Percentiles rank a stretch among this genome's conserved stretches.
phyloP scores from a whole-genome alignment of 2,888 invertebrate genomes.

The Cylloceria caligata region DNA sequence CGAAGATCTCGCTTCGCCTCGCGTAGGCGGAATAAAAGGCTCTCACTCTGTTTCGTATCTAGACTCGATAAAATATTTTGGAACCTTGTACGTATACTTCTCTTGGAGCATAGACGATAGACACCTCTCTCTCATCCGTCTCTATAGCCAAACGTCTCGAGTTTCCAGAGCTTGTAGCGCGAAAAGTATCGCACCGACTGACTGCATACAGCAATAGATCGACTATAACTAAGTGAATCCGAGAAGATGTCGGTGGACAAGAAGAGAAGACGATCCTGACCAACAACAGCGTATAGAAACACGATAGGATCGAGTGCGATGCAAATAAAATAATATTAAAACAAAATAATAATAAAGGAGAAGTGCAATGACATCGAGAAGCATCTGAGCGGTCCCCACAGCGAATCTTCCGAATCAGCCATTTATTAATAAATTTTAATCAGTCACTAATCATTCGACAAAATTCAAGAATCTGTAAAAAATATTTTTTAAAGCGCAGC shows the following conservation, averaged over 20 bases:
- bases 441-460: background rate
- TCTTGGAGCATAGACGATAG: slow-evolving; percentile 48
- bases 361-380: too few species aligned
- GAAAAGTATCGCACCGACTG: slow-evolving; percentile 12
- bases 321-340: background rate
- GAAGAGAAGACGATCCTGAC: background rate
- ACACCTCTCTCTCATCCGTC: slow-evolving; percentile 55
- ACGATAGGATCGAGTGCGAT: slow-evolving; percentile 30
- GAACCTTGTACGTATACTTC: slow-evolving; percentile 40
- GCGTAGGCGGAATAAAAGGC: slow-evolving; percentile 75
- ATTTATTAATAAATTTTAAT: too few species aligned
- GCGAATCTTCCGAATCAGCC: too few species aligned
- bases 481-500: too few species aligned
- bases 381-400: too few species aligned
- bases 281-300: slow-evolving; percentile 29
- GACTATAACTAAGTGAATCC: background rate
- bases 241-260: background rate
- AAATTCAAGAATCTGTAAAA: too few species aligned
- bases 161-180: slow-evolving; percentile 44
- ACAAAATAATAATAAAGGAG: background rate
- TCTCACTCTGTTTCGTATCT: slow-evolving; percentile 40
- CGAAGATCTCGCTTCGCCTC: slow-evolving; percentile 55
- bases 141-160: slow-evolving; percentile 36
- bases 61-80: slow-evolving; percentile 70
- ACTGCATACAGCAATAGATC: slow-evolving; percentile 13